Conservation (phyloP, 1,140 invertebrate species). For the Conopomorpha cramerella region DNA sequence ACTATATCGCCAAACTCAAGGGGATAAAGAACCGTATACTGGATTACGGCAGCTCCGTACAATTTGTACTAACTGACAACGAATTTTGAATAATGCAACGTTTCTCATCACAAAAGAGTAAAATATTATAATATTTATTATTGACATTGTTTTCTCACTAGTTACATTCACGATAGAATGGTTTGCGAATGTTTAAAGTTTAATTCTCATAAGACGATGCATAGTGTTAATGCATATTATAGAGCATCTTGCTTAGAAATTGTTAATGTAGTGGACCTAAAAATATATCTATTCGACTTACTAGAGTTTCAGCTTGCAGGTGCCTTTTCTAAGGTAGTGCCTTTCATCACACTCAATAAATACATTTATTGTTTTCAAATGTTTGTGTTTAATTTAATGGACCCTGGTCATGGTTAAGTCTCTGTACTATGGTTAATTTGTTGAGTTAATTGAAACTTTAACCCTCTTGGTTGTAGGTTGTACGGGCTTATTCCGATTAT, state of each 20-base stretch:
- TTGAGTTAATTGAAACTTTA: too few relatives aligned
- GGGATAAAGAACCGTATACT: conserved; percentile 39
- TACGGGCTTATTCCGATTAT: too few relatives aligned
- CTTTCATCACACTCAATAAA: conserved; percentile 46
- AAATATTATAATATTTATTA: conserved; percentile 25
- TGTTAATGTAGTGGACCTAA: conserved; percentile 25
- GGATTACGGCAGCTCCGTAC: conserved; percentile 37
- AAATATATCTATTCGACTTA: conserved; percentile 33
- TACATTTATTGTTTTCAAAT: conserved; percentile 31
- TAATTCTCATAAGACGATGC: conserved; percentile 9
- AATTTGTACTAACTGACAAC: conserved; percentile 49
- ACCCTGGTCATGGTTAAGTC: too few relatives aligned
- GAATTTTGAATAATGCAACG: conserved; percentile 20
- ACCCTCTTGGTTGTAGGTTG: too few relatives aligned
- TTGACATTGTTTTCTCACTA: too few relatives aligned
- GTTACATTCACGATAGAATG: conserved; percentile 6
- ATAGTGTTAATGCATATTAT: conserved; percentile 39
- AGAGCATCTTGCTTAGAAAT: conserved; percentile 31
- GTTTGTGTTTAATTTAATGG: conserved; percentile 31
- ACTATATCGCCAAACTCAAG: conserved; percentile 45
- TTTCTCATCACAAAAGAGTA: conserved; percentile 10
- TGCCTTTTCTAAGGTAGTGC: conserved; percentile 44
- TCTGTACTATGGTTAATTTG: too few relatives aligned
- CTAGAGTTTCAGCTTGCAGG: conserved; percentile 25
- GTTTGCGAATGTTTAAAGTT: conserved; percentile 26